A percentile compares a stretch with the other conserved stretches of the same genome.
Evolutionary conservation across 2,888 invertebrate species (phyloP).

Genomic region (Allolobophora icterica): DNA sequence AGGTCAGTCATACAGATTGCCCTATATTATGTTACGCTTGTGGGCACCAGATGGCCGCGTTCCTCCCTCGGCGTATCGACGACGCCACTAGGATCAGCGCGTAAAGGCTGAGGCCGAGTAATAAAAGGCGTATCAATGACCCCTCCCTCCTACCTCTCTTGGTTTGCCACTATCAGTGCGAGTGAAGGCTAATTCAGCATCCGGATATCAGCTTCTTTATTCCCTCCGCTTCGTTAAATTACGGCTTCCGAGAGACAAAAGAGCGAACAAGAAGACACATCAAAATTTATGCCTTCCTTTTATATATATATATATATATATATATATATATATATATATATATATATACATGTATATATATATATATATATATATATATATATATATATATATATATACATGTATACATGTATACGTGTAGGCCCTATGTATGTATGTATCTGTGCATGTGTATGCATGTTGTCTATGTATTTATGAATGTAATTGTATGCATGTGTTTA

Average conservation of each 20-base stretch:
- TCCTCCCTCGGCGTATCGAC: neutral
- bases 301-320: too few species aligned
- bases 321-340: too few species aligned
- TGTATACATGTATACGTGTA: too few species aligned
- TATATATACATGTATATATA: too few species aligned
- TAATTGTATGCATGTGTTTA: too few species aligned
- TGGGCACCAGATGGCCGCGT: neutral
- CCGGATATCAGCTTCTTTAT: neutral
- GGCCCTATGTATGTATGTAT: too few species aligned
- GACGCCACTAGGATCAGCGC: neutral
- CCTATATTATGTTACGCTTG: neutral
- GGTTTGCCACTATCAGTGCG: neutral
- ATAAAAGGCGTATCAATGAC: neutral
- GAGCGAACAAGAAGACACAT: neutral
- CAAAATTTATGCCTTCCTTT: too few species aligned
- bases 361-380: too few species aligned
- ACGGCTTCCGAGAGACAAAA: neutral
- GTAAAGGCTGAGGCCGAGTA: neutral
- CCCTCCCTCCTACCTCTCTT: neutral
- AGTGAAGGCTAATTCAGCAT: neutral
- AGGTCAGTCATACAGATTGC: constrained; percentile 17
- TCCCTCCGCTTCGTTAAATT: neutral
- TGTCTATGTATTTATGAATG: too few species aligned
- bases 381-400: too few species aligned
- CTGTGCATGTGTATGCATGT: too few species aligned